Conservation (phyloP, 2,113 vertebrate genomes). For the Micronycteris hirsuta region DNA sequence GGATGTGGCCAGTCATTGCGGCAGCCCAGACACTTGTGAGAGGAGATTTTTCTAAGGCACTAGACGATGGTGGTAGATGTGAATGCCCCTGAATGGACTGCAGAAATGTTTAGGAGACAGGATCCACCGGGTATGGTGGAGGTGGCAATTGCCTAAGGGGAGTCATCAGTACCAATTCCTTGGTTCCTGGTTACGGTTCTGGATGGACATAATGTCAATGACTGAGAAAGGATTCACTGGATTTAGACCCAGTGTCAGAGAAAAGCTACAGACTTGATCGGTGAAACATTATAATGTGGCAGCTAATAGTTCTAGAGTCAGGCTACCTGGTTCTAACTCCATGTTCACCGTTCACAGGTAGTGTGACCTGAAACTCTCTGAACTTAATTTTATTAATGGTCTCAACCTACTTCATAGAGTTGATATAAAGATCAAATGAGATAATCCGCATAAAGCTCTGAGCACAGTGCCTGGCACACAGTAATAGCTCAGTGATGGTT, state of each 20-base stretch:
- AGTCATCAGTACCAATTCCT: neutral
- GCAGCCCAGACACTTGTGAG: neutral
- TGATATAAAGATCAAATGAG: neutral
- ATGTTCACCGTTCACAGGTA: neutral
- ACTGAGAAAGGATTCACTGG: neutral
- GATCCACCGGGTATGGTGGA: neutral
- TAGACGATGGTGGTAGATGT: neutral
- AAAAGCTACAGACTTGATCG: neutral
- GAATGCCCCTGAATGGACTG: fast-evolving
- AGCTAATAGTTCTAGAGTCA: neutral
- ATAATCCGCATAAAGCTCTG: neutral
- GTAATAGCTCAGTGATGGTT: neutral
- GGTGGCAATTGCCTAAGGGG: neutral
- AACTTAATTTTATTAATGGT: neutral
- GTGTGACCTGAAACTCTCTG: neutral
- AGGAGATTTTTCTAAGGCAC: neutral
- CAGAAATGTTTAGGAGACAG: too few relatives aligned
- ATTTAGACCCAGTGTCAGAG: neutral
- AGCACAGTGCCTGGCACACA: neutral
- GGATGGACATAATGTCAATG: neutral
- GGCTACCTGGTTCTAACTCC: neutral
- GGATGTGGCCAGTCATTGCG: neutral
- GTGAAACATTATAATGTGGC: neutral
- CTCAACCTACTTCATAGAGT: neutral
- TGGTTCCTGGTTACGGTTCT: neutral